A percentile compares a stretch with the other conserved stretches of the same genome.
Evolutionary conservation across 2,113 vertebrate species (phyloP).

Genomic region (Poecile atricapillus): DNA sequence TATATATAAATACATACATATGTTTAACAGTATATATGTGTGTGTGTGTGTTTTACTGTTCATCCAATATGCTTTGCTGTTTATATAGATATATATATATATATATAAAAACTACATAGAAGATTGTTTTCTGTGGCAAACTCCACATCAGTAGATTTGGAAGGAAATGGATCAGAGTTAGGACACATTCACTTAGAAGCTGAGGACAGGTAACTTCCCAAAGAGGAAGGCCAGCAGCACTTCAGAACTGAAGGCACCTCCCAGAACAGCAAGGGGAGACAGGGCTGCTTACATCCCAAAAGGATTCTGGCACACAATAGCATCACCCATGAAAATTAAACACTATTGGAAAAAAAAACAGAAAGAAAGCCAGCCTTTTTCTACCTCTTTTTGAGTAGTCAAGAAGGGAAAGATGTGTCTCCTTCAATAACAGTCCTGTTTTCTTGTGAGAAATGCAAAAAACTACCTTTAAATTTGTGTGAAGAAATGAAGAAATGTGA

Average conservation of each 20-base stretch:
- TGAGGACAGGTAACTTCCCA: neutral
- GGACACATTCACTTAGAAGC: neutral
- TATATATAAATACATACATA: neutral
- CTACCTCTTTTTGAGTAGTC: neutral
- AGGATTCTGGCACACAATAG: neutral
- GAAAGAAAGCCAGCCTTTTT: neutral
- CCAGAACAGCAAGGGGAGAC: too few species aligned
- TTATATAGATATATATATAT: neutral
- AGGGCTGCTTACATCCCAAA: neutral
- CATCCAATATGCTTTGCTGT: neutral
- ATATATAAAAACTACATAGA: neutral
- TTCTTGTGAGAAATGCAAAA: neutral
- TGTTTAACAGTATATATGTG: neutral
- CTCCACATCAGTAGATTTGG: neutral
- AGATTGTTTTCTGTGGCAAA: neutral
- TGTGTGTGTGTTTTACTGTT: neutral
- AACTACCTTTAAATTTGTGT: neutral
- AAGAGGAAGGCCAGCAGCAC: neutral
- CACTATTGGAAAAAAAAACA: rapidly evolving
- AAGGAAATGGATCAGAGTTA: neutral
- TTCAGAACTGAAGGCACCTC: neutral
- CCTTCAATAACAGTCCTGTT: neutral
- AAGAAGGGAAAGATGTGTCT: neutral
- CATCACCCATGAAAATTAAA: neutral
- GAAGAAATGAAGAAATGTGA: neutral